These are phyloP conservation scores for Tenthredo notha DNA, from an alignment of 2,888 invertebrate genomes.

Conservation along the genomic window DNA sequence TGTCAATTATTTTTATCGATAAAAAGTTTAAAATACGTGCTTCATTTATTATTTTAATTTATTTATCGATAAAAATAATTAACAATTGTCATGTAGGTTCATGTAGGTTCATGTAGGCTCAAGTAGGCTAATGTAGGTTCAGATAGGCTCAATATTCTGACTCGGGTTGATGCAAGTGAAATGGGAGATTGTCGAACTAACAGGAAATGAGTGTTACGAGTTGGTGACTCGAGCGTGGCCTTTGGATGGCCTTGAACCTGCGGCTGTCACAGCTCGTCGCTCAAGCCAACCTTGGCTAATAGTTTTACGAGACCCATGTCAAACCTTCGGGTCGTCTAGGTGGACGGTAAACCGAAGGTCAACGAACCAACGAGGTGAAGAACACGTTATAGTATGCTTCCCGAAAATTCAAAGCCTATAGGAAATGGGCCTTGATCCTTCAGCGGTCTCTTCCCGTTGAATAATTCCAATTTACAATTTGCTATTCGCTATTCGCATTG, in stretches of 20 bases:
- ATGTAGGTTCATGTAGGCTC: no score
- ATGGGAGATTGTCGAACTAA: background rate
- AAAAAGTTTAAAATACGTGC: no score
- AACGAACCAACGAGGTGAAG: conserved; percentile 27
- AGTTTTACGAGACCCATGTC: conserved; percentile 31
- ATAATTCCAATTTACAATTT: background rate
- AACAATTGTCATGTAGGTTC: no score
- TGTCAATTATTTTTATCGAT: no score
- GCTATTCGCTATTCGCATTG: background rate
- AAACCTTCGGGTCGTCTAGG: conserved; percentile 16
- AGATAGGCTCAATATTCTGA: no score
- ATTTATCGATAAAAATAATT: no score
- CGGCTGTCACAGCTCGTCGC: conserved; percentile 33
- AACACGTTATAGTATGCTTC: background rate
- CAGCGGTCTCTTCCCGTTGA: background rate
- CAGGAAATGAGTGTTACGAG: conserved; percentile 21
- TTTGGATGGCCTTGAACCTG: conserved; percentile 47
- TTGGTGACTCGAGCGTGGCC: conserved; percentile 50
- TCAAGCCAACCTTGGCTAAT: conserved; percentile 10
- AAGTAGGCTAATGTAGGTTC: no score
- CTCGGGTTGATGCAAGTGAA: background rate
- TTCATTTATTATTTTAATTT: no score
- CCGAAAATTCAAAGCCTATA: background rate
- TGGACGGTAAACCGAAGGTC: background rate
- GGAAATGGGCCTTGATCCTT: background rate